Base-by-base conservation (phyloP, 2,797 vertebrate species). In the Salarias fasciatus region DNA sequence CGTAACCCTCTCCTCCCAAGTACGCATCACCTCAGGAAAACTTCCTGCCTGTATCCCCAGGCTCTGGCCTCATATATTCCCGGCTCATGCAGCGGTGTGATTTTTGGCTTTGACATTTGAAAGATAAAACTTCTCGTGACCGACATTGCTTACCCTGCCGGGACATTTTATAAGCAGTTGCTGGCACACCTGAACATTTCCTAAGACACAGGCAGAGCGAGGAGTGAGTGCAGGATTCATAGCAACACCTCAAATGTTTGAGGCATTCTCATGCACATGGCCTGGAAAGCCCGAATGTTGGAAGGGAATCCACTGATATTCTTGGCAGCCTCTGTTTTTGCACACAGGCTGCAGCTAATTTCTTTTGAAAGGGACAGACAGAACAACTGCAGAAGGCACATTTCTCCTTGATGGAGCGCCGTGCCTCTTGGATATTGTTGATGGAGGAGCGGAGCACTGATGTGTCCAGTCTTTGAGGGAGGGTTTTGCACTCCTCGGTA, bases 301-400 rank as follows among this genome's bases (percentile, higher is more conserved):
- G 63, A 69, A 71, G 55, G 66, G 73, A 83, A 74, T 47, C 13
- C 33, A 59, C 45, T 52, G 46, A 60, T 78, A 75, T 82, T 47
- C 35, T 60, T 75, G 63, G 67, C 61, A 69, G 36, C 24, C 49
- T 51, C 30, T 56, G 28, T 13, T 45, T 74, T 37, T 71, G 61
- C 54, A 60, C 47, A 38, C 54, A 72, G 63, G 31, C 70, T 76
- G 72, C 66, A 45, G 53, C 57, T 79, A 55, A 84, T 87, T 77
- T 82, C 76, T 83, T 88, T 83, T 80, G 64, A 83, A 80, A 78
- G 65, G 18, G 72, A 77, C 70, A 69, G 75, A 82, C 65, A 66
- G 76, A 69, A 75, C 69, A 74, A 80, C 75, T 79, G 82, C 78
- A 85, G 76, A 69, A 72, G 69, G 48, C 68, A 68, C 75, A 65